phyloP scores from a whole-genome alignment of 2,113 vertebrate species.

The Diadophis punctatus region DNA sequence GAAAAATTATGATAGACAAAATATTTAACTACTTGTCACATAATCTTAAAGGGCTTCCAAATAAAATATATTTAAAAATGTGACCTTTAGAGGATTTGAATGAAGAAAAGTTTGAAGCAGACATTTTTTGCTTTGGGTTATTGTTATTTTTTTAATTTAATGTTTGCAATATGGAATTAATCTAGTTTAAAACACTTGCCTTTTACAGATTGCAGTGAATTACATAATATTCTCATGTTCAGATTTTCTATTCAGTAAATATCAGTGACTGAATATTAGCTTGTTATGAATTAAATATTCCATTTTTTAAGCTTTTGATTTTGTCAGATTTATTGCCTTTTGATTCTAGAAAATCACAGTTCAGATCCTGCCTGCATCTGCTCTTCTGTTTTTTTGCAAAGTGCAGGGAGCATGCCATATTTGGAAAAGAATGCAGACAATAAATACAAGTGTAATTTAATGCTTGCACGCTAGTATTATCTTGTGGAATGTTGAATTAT shows the following conservation, averaged over 20 bases:
- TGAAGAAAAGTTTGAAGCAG: neutral
- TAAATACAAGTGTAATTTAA: conserved; percentile 62
- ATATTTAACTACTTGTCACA: neutral
- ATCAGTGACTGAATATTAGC: neutral
- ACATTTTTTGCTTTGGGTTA: neutral
- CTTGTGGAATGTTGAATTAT: conserved; percentile 61
- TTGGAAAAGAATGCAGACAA: conserved; percentile 75
- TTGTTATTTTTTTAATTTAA: neutral
- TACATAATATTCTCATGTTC: neutral
- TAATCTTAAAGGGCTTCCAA: neutral
- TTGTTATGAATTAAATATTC: neutral
- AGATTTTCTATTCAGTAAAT: neutral
- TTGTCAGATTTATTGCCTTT: neutral
- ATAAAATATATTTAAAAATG: neutral
- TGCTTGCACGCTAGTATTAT: conserved; percentile 60
- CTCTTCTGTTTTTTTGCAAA: conserved; percentile 40
- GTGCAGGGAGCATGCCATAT: conserved; percentile 64
- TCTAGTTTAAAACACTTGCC: neutral
- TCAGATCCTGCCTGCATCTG: conserved; percentile 9
- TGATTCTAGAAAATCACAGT: neutral
- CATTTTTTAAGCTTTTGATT: neutral
- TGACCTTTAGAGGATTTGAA: neutral
- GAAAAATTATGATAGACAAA: neutral
- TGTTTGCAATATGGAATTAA: neutral
- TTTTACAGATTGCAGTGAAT: neutral